A percentile compares a stretch with the other conserved stretches of the same genome.
Conservation (phyloP, 2,888 invertebrate genomes). For the Ganaspis brasiliensis region DNA sequence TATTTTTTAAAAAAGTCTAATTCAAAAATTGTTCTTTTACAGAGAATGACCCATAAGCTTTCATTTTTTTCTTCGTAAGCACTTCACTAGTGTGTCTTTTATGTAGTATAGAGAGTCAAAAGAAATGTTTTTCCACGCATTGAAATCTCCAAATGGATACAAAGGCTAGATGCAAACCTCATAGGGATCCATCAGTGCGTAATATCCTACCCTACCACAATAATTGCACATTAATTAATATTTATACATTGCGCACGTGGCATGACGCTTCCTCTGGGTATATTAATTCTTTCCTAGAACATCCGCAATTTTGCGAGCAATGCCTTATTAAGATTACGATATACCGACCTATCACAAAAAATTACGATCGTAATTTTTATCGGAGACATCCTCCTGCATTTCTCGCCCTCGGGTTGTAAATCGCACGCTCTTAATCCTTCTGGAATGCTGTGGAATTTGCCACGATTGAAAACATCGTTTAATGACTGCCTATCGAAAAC, state of each 20-base stretch:
- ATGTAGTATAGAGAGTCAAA: neutral
- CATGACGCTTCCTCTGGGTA: constrained; percentile 61
- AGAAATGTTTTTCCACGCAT: neutral
- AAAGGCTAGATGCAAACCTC: constrained; percentile 31
- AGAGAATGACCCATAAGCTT: no score
- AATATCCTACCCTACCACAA: constrained; percentile 63
- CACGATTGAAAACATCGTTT: neutral
- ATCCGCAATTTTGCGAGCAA: constrained; percentile 46
- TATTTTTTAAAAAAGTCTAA: no score
- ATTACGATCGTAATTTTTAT: constrained; percentile 8
- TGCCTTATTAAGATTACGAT: constrained; percentile 51
- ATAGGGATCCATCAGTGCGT: constrained; percentile 54
- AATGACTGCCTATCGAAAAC: constrained; percentile 12
- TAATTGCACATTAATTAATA: constrained; percentile 78
- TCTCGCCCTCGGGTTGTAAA: neutral
- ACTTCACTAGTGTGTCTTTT: neutral
- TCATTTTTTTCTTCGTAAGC: neutral
- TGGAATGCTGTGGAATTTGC: neutral
- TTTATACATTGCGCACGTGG: constrained; percentile 71
- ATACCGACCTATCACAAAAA: neutral
- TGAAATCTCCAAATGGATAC: constrained; percentile 1
- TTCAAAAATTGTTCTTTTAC: no score
- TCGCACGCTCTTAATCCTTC: neutral
- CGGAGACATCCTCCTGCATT: neutral
- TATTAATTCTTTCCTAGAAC: constrained; percentile 57